Base-by-base conservation (phyloP, 1,140 invertebrate species). In the Phenacoccus solenopsis region DNA sequence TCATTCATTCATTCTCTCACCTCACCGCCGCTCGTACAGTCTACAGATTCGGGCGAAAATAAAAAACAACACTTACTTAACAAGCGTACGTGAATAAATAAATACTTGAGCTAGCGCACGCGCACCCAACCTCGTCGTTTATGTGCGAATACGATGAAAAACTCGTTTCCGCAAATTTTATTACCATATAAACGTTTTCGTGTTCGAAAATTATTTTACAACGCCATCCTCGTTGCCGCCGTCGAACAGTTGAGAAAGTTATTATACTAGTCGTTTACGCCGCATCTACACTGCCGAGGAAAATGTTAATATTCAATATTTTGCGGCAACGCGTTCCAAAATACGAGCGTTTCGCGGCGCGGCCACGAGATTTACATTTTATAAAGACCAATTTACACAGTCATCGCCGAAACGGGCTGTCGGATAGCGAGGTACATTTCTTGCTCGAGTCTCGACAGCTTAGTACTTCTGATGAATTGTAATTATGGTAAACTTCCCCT, bases 91-190 rank as follows among this genome's bases (percentile, higher is more conserved):
- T 49, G 20, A 49, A 49, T 32, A n/a, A 16, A 49, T 49, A 49
- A 9, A 49, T 9, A 49, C 4, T n/a, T n/a, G n/a, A n/a, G n/a
- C n/a, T n/a, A n/a, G n/a, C n/a, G n/a, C n/a, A n/a, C n/a, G n/a
- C n/a, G n/a, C n/a, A n/a, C n/a, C n/a, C n/a, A n/a, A n/a, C n/a
- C n/a, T n/a, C n/a, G n/a, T n/a, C n/a, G n/a, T n/a, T n/a, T n/a
- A n/a, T n/a, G 38, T n/a, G 4, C 5, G 16, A 16, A 49, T 49
- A 49, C 38, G 38, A 49, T n/a, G 16, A 49, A 49, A n/a, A 49
- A 49, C 38, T 49, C 38, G 38, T 49, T 49, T 49, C 38, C 38
- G 38, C 38, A 49, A 49, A 49, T 49, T 49, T 49, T 49, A 49
- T 49, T 49, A n/a, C 38, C 13, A 49, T 49, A 49, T 49, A 49